Evolutionary conservation across 1,140 invertebrate genomes (phyloP), one percentile per base, ranked within the genome.

Genomic region (Grapholita molesta): DNA sequence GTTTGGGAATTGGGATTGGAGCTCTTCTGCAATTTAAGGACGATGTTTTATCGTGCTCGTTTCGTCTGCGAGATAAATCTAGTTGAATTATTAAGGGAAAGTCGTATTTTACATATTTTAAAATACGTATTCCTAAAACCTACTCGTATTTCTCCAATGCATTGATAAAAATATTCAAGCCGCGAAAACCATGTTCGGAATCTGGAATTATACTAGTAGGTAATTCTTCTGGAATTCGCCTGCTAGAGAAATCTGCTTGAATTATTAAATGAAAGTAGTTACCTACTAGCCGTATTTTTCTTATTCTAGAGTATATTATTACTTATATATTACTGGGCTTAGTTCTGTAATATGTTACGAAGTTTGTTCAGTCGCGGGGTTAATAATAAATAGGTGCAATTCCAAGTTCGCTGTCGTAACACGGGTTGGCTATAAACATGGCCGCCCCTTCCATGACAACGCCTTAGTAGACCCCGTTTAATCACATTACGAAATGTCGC

Each of bases 61-160:
- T 61, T 61, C 28, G 55, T 61, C 53, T 57, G 53, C 24, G 42
- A 48, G 42, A 48, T 61, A 61, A 61, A 61, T 61, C 55, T 61
- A 2, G 24, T 8, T 61, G 55, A 61, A 61, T 61, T 61, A 61
- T 61, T 61, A 28, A 61, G 55, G 55, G 8, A 38, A 38, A n/a
- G n/a, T 38, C n/a, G 42, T 7, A n/a, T 9, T 48, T 48, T 48
- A 9, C 42, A 21, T 15, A 38, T 12, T 38, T 15, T 15, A 38
- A 12, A 15, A 5, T 38, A n/a, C 1, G n/a, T 38, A n/a, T n/a
- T n/a, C n/a, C n/a, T n/a, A n/a, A n/a, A n/a, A n/a, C n/a, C n/a
- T n/a, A n/a, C n/a, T n/a, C n/a, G n/a, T n/a, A n/a, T n/a, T n/a
- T n/a, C n/a, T n/a, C n/a, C n/a, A n/a, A n/a, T n/a, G n/a, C n/a